Base-by-base conservation (phyloP, 2,797 vertebrate genomes). In the Coranthus polyacanthus region DNA sequence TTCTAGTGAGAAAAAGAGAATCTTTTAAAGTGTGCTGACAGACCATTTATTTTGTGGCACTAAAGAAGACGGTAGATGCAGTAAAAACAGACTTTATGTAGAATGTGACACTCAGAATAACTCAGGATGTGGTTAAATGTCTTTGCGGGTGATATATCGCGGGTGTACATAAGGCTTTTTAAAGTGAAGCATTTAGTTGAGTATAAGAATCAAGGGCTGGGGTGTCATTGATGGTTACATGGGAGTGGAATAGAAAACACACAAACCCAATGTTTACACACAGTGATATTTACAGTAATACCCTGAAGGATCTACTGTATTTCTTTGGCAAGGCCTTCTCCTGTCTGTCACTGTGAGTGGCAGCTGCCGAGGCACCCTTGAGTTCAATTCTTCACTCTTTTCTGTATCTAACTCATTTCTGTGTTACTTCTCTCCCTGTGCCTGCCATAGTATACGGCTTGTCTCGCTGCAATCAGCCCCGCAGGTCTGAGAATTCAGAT, bases 381-480 rank as follows among this genome's bases (percentile, higher is more conserved):
- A 73, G 57, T 71, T 77, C 42, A 46, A 56, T 58, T 68, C 52
- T 74, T 72, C 72, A 63, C 72, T 55, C 68, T 50, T 49, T 21
- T 71, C 80, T 56, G 47, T 61, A 46, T 67, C 32, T 42, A 46
- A 57, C 56, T 81, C 41, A 74, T 56, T 46, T 75, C 18, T 63
- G 36, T 66, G 53, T 56, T 52, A 41, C 46, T 54, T n/a, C 34
- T 44, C n/a, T 41, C 43, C 54, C 39, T 61, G 45, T 68, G 50
- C 53, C 46, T 75, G 45, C 60, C 53, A 60, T 6, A 44, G 67
- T 32, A 68, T 26, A 65, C 22, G 42, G 61, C 57, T 81, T 70
- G 63, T 82, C 67, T 78, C 39, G 29, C 36, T 50, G 63, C 62
- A 86, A 84, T 85, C 80, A 79, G 68, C 68, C 67, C 69, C 36